These are phyloP conservation scores for Zeugodacus cucurbitae DNA, from an alignment of 1,140 invertebrate genomes.

Conservation along the genomic window DNA sequence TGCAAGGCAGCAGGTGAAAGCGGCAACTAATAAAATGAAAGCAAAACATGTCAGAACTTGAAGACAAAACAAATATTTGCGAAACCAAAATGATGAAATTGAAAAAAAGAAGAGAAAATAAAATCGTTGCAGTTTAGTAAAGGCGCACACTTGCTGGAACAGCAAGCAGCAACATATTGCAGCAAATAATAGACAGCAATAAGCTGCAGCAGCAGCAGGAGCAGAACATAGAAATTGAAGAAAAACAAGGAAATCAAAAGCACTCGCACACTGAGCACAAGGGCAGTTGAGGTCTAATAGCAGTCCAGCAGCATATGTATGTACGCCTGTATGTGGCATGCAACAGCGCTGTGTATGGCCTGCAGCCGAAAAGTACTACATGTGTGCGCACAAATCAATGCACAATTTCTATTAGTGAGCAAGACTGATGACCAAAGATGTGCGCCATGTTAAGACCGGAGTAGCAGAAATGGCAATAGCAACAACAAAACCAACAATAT, in stretches of 20 bases:
- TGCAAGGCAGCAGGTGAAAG: not conserved
- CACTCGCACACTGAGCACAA: not conserved
- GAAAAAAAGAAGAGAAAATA: not conserved
- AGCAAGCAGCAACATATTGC: constrained; percentile 15
- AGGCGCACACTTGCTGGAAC: not conserved
- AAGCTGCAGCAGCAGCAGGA: not conserved
- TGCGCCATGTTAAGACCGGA: not conserved
- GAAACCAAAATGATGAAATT: not conserved
- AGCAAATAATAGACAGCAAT: not conserved
- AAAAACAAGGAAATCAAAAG: not conserved
- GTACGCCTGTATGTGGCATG: not conserved
- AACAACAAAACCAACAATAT: constrained; percentile 8
- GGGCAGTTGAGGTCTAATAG: not conserved
- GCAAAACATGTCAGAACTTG: not conserved
- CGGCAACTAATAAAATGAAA: not conserved
- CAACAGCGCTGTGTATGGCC: not conserved
- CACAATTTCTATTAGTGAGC: constrained; percentile 33
- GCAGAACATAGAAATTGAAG: not conserved
- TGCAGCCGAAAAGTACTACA: not conserved
- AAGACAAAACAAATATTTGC: constrained; percentile 18
- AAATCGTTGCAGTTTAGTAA: not conserved
- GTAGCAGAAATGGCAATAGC: not conserved
- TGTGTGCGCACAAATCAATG: constrained; percentile 8
- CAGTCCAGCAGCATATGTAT: not conserved
- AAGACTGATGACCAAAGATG: constrained; percentile 24